Conservation (phyloP, 2,797 vertebrate genomes). For the Lateolabrax maculatus region DNA sequence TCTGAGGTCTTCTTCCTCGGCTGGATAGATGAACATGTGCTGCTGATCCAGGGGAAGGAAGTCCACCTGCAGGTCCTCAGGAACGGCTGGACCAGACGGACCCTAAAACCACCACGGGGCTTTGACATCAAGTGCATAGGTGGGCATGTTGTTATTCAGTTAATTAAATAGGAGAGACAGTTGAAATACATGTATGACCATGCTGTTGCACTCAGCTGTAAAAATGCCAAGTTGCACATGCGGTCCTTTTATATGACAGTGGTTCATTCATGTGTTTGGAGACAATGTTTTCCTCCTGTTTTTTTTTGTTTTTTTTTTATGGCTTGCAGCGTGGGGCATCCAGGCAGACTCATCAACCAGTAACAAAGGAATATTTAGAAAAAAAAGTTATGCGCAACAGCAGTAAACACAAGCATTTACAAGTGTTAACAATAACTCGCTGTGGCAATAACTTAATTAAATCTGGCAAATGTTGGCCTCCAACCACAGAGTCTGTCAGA, state of each 20-base stretch:
- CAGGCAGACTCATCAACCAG: neutral
- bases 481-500: neutral
- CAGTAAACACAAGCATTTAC: neutral
- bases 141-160: constrained; percentile 61
- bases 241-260: neutral
- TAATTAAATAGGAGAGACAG: neutral
- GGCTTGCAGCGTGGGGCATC: neutral
- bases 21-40: constrained; percentile 95
- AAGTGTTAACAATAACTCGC: neutral
- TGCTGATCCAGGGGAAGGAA: constrained; percentile 94
- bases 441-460: constrained; percentile 5
- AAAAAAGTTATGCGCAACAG: neutral
- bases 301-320: too few species aligned
- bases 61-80: constrained; percentile 93
- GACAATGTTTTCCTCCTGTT: neutral
- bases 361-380: neutral
- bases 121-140: constrained; percentile 94
- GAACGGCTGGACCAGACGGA: constrained; percentile 92
- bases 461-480: constrained; percentile 8
- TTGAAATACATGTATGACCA: neutral
- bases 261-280: neutral
- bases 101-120: constrained; percentile 91
- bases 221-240: neutral
- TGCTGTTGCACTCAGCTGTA: neutral
- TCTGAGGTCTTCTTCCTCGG: constrained; percentile 95